These are phyloP conservation scores for Notodromas monacha DNA, from an alignment of 2,888 invertebrate species.

Conservation along the genomic window DNA sequence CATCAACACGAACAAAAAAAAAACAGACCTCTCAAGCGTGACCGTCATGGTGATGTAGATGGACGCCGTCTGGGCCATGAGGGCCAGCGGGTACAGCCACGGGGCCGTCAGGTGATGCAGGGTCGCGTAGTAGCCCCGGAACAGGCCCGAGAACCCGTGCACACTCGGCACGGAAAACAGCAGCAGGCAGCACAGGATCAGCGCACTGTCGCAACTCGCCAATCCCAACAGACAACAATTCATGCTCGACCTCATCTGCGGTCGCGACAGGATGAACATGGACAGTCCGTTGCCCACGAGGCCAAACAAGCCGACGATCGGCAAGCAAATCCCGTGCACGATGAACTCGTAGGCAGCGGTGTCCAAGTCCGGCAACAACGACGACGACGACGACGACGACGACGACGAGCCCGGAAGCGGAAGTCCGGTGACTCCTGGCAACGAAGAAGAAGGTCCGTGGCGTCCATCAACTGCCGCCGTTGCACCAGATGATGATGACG, in stretches of 20 bases:
- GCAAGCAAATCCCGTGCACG: conserved; percentile 44
- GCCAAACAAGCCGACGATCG: conserved; percentile 43
- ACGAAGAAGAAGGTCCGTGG: too few relatives aligned
- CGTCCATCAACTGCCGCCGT: too few relatives aligned
- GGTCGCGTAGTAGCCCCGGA: conserved; percentile 26
- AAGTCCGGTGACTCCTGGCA: too few relatives aligned
- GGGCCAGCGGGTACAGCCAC: conserved; percentile 43
- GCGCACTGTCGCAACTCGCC: conserved; percentile 65
- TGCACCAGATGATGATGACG: too few relatives aligned
- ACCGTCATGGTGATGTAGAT: conserved; percentile 42
- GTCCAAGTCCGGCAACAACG: too few relatives aligned
- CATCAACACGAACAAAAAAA: conserved; percentile 17
- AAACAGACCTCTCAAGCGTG: conserved; percentile 62
- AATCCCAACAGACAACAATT: conserved; percentile 49
- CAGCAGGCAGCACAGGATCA: conserved; percentile 48
- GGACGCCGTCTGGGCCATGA: conserved; percentile 65
- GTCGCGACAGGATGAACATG: conserved; percentile 57
- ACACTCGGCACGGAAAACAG: conserved; percentile 61
- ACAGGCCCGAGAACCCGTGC: conserved; percentile 33
- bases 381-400: too few relatives aligned
- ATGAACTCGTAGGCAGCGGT: conserved; percentile 33
- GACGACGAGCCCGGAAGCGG: too few relatives aligned
- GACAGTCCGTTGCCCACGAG: conserved; percentile 63
- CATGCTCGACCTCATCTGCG: conserved; percentile 81
- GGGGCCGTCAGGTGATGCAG: conserved; percentile 42